phyloP scores from a whole-genome alignment of 2,113 vertebrate species.

The Varanus komodoensis region DNA sequence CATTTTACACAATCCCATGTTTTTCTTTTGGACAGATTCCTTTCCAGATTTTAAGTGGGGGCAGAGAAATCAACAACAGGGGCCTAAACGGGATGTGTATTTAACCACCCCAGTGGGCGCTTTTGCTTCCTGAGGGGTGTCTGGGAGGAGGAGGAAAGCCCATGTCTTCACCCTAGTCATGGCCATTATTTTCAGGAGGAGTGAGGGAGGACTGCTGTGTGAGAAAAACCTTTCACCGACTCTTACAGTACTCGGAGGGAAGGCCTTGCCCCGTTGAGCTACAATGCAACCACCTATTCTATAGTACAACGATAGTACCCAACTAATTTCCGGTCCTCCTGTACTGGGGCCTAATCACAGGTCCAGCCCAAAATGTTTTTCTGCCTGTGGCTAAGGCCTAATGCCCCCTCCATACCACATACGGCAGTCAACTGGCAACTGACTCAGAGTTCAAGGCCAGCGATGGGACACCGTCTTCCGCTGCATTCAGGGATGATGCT shows the following conservation, averaged over 20 bases:
- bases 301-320: background rate
- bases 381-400: background rate
- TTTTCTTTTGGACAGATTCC: background rate
- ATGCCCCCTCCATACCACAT: background rate
- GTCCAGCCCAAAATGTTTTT: background rate
- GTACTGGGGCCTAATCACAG: background rate
- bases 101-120: background rate
- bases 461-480: background rate
- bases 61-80: background rate
- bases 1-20: background rate
- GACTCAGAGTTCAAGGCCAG: background rate
- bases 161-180: background rate
- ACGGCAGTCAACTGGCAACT: background rate
- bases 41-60: background rate
- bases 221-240: background rate
- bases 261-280: too few relatives aligned
- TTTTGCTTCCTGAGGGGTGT: background rate
- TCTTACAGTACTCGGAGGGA: background rate
- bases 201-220: too few relatives aligned
- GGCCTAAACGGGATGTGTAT: background rate
- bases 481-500: background rate
- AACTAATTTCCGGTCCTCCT: background rate
- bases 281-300: background rate
- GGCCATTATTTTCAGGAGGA: background rate
- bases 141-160: background rate